Conservation (phyloP, 2,113 vertebrate genomes). For the Chaetodon trifascialis region DNA sequence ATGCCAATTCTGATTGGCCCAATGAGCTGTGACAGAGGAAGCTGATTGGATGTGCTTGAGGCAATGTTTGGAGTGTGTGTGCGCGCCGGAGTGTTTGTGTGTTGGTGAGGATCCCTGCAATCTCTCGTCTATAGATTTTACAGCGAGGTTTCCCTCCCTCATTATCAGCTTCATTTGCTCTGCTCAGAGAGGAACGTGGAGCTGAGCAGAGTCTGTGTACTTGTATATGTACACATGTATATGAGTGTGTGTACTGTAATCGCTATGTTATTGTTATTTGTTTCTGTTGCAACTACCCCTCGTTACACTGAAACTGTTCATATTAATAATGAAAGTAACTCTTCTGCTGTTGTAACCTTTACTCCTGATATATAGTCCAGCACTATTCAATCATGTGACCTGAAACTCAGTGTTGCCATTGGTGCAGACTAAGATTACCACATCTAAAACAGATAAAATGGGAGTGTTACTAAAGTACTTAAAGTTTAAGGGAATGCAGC, state of each 20-base stretch:
- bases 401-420: too few species aligned
- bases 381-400: too few species aligned
- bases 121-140: constrained; percentile 64
- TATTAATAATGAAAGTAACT: background rate
- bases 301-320: background rate
- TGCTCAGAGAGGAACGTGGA: constrained; percentile 11
- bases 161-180: constrained; percentile 64
- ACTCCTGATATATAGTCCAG: too few species aligned
- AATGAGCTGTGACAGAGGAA: constrained; percentile 56
- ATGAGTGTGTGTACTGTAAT: too few species aligned
- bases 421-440: too few species aligned
- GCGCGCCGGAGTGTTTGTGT: background rate
- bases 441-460: too few species aligned
- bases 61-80: constrained; percentile 9
- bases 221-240: background rate
- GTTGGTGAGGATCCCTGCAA: constrained; percentile 40
- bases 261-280: too few species aligned
- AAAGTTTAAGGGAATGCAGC: too few species aligned
- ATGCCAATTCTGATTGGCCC: constrained; percentile 64
- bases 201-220: background rate
- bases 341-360: background rate
- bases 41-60: constrained; percentile 60
- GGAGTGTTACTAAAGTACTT: too few species aligned
- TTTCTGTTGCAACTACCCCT: too few species aligned
- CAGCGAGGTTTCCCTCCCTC: constrained; percentile 50